phyloP scores from a whole-genome alignment of 2,113 vertebrate genomes.

The Lepisosteus osseus region DNA sequence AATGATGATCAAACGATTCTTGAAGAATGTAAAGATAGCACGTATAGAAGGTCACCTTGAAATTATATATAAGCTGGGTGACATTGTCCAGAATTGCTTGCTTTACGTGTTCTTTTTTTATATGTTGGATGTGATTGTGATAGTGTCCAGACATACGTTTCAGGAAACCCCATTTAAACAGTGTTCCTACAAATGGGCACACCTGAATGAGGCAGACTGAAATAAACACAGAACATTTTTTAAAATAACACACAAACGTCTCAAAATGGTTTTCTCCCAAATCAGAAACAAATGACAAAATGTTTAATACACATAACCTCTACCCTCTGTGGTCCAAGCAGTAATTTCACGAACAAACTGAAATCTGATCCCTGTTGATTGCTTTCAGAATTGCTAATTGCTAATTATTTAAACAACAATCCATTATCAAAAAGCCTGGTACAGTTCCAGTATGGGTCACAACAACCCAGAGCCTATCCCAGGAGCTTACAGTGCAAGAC shows the following conservation, averaged over 20 bases:
- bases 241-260: not conserved
- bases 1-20: constrained; percentile 1
- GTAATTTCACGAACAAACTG: too few relatives aligned
- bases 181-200: not conserved
- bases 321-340: too few relatives aligned
- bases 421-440: too few relatives aligned
- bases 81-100: not conserved
- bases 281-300: too few relatives aligned
- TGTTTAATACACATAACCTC: too few relatives aligned
- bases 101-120: not conserved
- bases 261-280: not conserved
- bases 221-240: not conserved
- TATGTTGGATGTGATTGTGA: not conserved
- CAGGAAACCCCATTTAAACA: not conserved
- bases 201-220: not conserved
- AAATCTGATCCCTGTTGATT: too few relatives aligned
- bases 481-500: too few relatives aligned
- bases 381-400: too few relatives aligned
- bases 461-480: too few relatives aligned
- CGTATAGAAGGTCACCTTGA: not conserved
- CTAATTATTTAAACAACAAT: too few relatives aligned
- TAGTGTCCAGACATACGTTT: not conserved
- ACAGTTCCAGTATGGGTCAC: too few relatives aligned
- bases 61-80: not conserved
- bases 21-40: constrained; percentile 6